phyloP scores from a whole-genome alignment of 1,140 invertebrate genomes.

The Aphelinus atriplicis region DNA sequence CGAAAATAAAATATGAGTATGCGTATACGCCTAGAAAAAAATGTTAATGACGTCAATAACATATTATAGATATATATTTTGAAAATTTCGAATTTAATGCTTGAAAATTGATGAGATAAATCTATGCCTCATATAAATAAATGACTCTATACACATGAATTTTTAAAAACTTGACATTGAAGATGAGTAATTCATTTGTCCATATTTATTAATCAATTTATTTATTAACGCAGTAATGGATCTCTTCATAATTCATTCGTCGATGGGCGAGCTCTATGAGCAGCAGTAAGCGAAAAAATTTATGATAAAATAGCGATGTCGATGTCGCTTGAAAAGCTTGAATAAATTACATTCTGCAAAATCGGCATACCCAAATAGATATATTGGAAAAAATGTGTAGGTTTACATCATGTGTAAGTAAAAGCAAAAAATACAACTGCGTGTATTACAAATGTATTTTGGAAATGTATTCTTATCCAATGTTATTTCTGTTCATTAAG shows the following conservation, averaged over 20 bases:
- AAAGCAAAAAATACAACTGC: slow-evolving; percentile 47
- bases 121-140: too few species aligned
- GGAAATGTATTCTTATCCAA: not conserved
- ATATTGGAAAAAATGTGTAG: slow-evolving; percentile 45
- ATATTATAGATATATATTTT: too few species aligned
- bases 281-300: slow-evolving; percentile 49
- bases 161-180: too few species aligned
- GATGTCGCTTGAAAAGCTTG: slow-evolving; percentile 58
- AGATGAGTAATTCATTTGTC: too few species aligned
- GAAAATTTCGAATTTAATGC: too few species aligned
- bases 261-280: slow-evolving; percentile 36
- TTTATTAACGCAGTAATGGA: too few species aligned
- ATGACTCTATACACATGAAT: too few species aligned
- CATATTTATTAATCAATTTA: too few species aligned
- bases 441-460: slow-evolving; percentile 44
- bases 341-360: slow-evolving; percentile 61
- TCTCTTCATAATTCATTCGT: not conserved
- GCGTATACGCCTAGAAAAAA: too few species aligned
- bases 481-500: not conserved
- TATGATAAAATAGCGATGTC: slow-evolving; percentile 53
- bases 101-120: too few species aligned
- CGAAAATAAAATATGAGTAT: too few species aligned
- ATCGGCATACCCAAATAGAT: slow-evolving; percentile 52
- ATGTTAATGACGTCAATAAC: too few species aligned
- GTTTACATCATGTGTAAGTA: slow-evolving; percentile 20